Base-by-base conservation (phyloP, 2,113 vertebrate genomes). In the Sisor rabdophorus region DNA sequence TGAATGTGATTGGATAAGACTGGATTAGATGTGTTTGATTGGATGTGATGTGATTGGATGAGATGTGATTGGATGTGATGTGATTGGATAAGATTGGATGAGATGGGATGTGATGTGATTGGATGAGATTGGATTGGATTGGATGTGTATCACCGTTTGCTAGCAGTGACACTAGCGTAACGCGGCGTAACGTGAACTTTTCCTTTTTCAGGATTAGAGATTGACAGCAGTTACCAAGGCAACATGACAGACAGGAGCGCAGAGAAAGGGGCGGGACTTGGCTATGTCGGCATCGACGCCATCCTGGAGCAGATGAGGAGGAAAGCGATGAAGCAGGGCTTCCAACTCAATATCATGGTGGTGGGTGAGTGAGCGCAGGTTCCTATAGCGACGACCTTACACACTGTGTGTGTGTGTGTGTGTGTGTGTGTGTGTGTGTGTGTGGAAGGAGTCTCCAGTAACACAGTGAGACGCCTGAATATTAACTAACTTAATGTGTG, bases 311-410 rank as follows among this genome's bases (percentile, higher is more conserved):
- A 99, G 92, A 97, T 99, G 96, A 94, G 96, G 83, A 90, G 96
- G 86, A 99, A 98, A 89, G 97, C 96, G 80, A 98, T 98, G 96
- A 99, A 98, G 80, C 94, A 98, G 87, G 96, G 97, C 28, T 98
- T 99, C 0, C 95, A 98, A 87, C 93, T 98, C 88, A 99, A 99
- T 91, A 95, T 99, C 91, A 98, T 99, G 97, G 95, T 98, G 0
- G 96, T 99, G 2, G 97, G 97, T 99, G 86, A 94, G 96, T 91
- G 9, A n/a, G 60, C 3, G 30, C 32, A 6, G 32, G 9, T 44
- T 44, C 40, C 61, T 44, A 13, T 40, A 12, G 61, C 7, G 44
- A 13, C 32, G 1, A 13, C 50, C 40, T 9, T 8, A 4, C 4
- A 44, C 9, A 44, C 5, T 4, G 8, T 44, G 40, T 7, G 40